phyloP scores from a whole-genome alignment of 2,888 invertebrate species.

The Antheraea assamensis region DNA sequence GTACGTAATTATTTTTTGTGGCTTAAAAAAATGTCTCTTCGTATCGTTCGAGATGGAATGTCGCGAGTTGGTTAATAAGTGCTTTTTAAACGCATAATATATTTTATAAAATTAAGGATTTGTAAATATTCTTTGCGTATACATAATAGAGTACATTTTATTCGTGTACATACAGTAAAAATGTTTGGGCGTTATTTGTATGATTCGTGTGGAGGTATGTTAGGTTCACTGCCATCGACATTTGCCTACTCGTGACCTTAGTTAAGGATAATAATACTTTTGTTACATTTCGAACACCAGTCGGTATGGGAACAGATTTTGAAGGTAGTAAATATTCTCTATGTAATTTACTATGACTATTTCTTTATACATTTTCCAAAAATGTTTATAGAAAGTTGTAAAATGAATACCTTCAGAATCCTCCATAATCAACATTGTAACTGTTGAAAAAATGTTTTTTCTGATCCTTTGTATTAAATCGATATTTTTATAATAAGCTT shows the following conservation, averaged over 20 bases:
- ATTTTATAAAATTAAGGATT: slow-evolving; percentile 49
- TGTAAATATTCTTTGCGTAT: slow-evolving; percentile 79
- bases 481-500: background rate
- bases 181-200: slow-evolving; percentile 70
- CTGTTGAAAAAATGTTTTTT: background rate
- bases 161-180: slow-evolving; percentile 64
- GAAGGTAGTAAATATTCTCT: slow-evolving; percentile 8
- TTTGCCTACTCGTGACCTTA: slow-evolving; percentile 20
- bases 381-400: background rate
- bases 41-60: slow-evolving; percentile 42
- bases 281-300: slow-evolving; percentile 26
- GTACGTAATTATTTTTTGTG: slow-evolving; percentile 12
- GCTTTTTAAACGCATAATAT: slow-evolving; percentile 69
- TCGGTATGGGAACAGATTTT: slow-evolving; percentile 7
- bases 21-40: slow-evolving; percentile 40
- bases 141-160: slow-evolving; percentile 60
- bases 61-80: slow-evolving; percentile 64
- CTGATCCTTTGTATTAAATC: background rate
- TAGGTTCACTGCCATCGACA: slow-evolving; percentile 70
- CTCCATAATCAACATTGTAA: background rate
- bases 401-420: slow-evolving; percentile 8
- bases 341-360: background rate
- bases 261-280: slow-evolving; percentile 22
- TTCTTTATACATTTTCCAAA: background rate
- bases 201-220: slow-evolving; percentile 45